phyloP scores from a whole-genome alignment of 1,140 invertebrate genomes.

The Argopecten irradians region DNA sequence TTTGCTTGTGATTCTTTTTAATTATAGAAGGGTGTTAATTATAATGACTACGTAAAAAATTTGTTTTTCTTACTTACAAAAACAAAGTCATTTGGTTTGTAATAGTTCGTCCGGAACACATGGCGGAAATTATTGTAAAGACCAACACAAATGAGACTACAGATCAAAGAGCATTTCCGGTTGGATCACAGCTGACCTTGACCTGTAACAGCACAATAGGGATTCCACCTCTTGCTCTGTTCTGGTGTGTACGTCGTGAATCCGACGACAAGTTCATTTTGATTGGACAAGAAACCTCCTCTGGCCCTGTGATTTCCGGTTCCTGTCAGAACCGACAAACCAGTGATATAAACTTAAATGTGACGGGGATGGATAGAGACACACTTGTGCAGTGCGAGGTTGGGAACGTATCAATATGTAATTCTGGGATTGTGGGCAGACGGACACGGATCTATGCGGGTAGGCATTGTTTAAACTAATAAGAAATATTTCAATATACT shows the following conservation, averaged over 20 bases:
- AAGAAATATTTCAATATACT: background rate
- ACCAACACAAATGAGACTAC: background rate
- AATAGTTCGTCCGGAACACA: background rate
- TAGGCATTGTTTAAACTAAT: background rate
- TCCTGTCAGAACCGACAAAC: background rate
- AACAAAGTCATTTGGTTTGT: no score
- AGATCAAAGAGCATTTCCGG: background rate
- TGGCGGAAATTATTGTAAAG: background rate
- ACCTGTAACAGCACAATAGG: background rate
- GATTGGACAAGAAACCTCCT: background rate
- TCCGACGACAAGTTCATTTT: background rate
- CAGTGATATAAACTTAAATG: background rate
- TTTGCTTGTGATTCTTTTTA: no score
- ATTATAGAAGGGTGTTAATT: no score
- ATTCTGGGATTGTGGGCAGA: background rate
- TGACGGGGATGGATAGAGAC: background rate
- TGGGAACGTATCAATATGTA: background rate
- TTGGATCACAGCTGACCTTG: background rate
- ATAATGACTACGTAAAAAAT: no score
- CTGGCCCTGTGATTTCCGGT: background rate
- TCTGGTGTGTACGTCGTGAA: background rate
- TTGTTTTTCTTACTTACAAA: no score
- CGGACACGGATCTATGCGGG: background rate
- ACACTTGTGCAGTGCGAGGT: background rate
- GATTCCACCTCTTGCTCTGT: background rate